phyloP scores from a whole-genome alignment of 2,113 vertebrate species.

The Vulpes ferrilata region DNA sequence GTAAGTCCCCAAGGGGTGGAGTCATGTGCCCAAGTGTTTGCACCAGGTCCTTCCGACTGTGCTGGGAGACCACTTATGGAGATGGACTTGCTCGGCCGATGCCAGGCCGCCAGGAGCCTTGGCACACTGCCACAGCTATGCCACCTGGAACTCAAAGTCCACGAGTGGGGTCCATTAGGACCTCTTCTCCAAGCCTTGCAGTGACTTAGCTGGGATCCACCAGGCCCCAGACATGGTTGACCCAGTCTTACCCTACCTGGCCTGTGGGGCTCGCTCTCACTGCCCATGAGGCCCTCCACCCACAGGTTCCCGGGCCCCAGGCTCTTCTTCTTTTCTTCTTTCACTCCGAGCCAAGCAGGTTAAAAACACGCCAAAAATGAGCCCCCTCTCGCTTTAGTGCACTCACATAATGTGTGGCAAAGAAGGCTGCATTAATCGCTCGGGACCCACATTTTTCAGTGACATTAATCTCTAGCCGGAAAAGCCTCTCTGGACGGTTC shows the following conservation, averaged over 20 bases:
- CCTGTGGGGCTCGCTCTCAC: neutral
- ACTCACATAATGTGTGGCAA: slow-evolving; percentile 73
- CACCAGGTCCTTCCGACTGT: neutral
- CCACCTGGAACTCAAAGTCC: neutral
- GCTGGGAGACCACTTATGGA: neutral
- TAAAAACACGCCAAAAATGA: slow-evolving; percentile 77
- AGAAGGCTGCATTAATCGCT: slow-evolving; percentile 71
- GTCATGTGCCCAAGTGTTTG: rapidly evolving
- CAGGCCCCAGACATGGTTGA: neutral
- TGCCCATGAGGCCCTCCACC: neutral
- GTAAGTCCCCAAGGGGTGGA: neutral
- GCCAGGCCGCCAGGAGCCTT: neutral
- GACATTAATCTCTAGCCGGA: slow-evolving; percentile 80
- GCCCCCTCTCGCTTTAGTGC: slow-evolving; percentile 74
- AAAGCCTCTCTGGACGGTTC: slow-evolving; percentile 77
- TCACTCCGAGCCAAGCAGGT: slow-evolving; percentile 75
- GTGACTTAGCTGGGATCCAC: neutral
- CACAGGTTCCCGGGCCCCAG: neutral
- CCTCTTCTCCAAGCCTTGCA: neutral
- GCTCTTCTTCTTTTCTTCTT: slow-evolving; percentile 70
- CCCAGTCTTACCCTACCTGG: neutral
- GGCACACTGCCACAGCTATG: neutral
- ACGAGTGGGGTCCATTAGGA: rapidly evolving
- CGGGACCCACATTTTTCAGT: slow-evolving; percentile 79
- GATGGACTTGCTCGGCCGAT: rapidly evolving